Evolutionary conservation across 2,888 invertebrate species (phyloP).

Genomic region (Sthenelais limicola): DNA sequence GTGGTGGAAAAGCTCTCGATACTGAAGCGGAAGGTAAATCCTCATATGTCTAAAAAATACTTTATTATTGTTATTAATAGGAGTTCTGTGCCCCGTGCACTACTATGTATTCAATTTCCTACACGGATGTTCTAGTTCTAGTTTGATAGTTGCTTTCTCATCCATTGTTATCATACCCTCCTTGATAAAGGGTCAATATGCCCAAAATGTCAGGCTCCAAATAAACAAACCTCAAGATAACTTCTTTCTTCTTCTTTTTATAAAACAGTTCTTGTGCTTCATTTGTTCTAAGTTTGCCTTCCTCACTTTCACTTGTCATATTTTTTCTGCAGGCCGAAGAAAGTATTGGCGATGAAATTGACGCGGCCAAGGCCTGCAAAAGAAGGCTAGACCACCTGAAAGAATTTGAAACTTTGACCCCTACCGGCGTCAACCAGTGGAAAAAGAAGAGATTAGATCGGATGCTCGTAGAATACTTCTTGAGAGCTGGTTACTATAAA

Average conservation of each 20-base stretch:
- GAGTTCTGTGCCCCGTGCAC: too few species aligned
- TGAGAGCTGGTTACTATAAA: constrained; percentile 95
- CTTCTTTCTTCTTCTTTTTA: too few species aligned
- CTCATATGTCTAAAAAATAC: too few species aligned
- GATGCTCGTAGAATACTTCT: constrained; percentile 96
- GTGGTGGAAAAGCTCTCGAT: constrained; percentile 91
- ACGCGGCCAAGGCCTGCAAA: constrained; percentile 92
- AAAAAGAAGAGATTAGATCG: constrained; percentile 90
- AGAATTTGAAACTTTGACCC: constrained; percentile 74
- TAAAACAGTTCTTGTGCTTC: too few species aligned
- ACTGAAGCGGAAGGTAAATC: constrained; percentile 85
- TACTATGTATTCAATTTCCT: too few species aligned
- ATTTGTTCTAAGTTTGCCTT: background rate
- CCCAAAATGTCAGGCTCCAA: too few species aligned
- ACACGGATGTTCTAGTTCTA: too few species aligned
- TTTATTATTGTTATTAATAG: too few species aligned
- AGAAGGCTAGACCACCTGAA: constrained; percentile 93
- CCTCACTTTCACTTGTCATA: background rate
- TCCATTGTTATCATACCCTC: too few species aligned
- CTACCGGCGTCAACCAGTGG: constrained; percentile 79
- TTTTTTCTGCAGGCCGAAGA: constrained; percentile 81
- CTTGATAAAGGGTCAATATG: too few species aligned
- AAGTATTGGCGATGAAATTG: constrained; percentile 91
- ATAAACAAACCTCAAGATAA: too few species aligned
- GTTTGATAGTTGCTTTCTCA: too few species aligned